Evolutionary conservation across 92 coral and sea anemone species (phyloP), one percentile per base, ranked within the genome.

Genomic region (Actinostola sp.): DNA sequence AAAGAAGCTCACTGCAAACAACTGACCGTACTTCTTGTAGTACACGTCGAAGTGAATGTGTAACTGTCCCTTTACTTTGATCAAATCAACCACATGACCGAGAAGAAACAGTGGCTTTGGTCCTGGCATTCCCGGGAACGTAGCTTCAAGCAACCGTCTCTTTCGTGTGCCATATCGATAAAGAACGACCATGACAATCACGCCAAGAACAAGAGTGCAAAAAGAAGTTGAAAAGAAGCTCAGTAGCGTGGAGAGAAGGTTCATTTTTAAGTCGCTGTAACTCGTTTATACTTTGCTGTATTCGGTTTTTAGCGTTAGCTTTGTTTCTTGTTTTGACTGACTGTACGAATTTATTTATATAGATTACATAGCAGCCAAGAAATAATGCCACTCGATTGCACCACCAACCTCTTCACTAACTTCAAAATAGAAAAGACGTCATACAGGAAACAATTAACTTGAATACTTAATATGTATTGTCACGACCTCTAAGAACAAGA

Each of bases 11-110:
- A 82, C 62, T 0, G 80, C 66, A 30, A 75, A 86, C 0, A 76
- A 16, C 33, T 81, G 67, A 48, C 91, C 91, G 50, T 85, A 85
- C 56, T 61, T 73, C 73, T 67, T 82, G 81, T 77, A 82, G 61
- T 82, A 82, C 53, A 20, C n/a, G 20, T 82, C 87, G 28, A 74
- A 82, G 5, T 21, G 10, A 41, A 61, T 17, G 29, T 76, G 82
- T 6, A 70, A 32, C 45, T 76, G 65, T 8, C 84, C 88, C 61
- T 77, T 78, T 17, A 46, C 66, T 51, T 70, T 70, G 32, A 83
- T 51, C 19, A 71, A 39, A 42, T 63, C 67, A 17, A 72, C 53
- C 41, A 71, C 53, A 53, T 72, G 71, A 14, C 82, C 82, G 10
- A 83, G 7, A 38, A 83, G 71, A 30, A 82, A 82, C 60, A 71